Base-by-base conservation (phyloP, 2,797 vertebrate species). In the Australoheros facetus region DNA sequence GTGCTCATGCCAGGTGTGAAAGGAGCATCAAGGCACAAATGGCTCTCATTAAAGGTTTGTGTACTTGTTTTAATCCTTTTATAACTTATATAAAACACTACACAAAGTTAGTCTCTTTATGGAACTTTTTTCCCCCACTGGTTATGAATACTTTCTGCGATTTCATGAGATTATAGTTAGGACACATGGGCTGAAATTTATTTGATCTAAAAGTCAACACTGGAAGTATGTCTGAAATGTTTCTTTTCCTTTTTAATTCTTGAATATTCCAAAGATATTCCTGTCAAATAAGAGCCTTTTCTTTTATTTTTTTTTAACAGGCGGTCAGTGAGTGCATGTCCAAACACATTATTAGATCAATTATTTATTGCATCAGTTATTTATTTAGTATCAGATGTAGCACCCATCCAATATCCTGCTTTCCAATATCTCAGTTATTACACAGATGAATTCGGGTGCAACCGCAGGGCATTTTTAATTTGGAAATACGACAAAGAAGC, bases 1-100 rank as follows among this genome's bases (percentile, higher is more conserved):
- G 96, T 73, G 97, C 97, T 21, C 95, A 95, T 11, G 89, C 93
- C 82, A 95, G 91, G 60, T 98, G 97, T 80, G 96, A 97, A 83
- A 94, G 87, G 62, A 92, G 79, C 81, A 96, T 97, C 79, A 90
- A 80, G 73, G 86, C 91, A 42, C 96, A 96, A 26, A 85, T 92
- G 80, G 89, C 92, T 39, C 83, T 82, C 17, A 53, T 94, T 42
- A 92, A 89, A 97, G 97, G 97, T 94, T 58, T 45, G 82, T 57
- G 26, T 34, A 28, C 30, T 17, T 16, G 10, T 59, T n/a, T 19
- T 48, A 10, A 30, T 73, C 1, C 13, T 28, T 73, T 71, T 14
- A 17, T 37, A 21, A 5, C 10, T 37, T 37, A 13, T 56, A 26
- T 28, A n/a, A 42, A 57, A 42, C 23, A 45, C 32, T 54, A 37